A percentile compares a stretch with the other conserved stretches of the same genome.
phyloP scores from a whole-genome alignment of 2,797 vertebrate species.

The Notolepis coatsorum region DNA sequence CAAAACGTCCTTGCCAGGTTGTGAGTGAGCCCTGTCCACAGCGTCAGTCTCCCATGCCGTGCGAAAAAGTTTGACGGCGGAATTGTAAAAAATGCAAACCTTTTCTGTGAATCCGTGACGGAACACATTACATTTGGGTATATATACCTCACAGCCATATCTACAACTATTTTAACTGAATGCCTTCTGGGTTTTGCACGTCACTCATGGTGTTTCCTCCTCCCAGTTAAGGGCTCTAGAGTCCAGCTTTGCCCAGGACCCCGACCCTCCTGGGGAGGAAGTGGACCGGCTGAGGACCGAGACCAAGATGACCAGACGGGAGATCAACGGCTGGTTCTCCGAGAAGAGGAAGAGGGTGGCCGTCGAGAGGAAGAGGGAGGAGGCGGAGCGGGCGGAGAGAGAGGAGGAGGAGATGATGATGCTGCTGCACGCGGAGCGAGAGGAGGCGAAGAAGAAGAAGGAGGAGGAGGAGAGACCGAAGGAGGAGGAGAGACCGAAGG shows the following conservation, averaged over 20 bases:
- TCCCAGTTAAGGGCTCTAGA: slow-evolving; percentile 90
- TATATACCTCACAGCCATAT: too few relatives aligned
- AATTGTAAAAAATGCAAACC: too few relatives aligned
- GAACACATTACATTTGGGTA: too few relatives aligned
- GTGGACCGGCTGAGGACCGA: slow-evolving; percentile 91
- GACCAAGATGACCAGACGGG: slow-evolving; percentile 97
- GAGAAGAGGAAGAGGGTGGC: slow-evolving; percentile 89
- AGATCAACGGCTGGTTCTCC: slow-evolving; percentile 96
- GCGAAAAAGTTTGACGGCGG: too few relatives aligned
- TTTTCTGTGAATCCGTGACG: too few relatives aligned
- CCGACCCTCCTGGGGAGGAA: slow-evolving; percentile 89
- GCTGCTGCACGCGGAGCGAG: slow-evolving; percentile 65
- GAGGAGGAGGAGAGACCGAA: slow-evolving; percentile 72
- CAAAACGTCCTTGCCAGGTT: too few relatives aligned
- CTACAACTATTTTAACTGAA: too few relatives aligned
- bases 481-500: slow-evolving; percentile 70
- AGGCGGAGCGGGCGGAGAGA: slow-evolving; percentile 71
- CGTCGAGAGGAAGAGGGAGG: slow-evolving; percentile 84
- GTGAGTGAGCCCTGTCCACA: too few relatives aligned
- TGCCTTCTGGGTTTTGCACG: too few relatives aligned
- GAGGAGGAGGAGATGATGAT: slow-evolving; percentile 78
- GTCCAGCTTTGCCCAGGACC: slow-evolving; percentile 89
- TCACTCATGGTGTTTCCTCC: too few relatives aligned
- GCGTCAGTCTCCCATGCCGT: too few relatives aligned
- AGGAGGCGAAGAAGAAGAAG: slow-evolving; percentile 62